These are phyloP conservation scores for Echinarachnius parma DNA, from an alignment of 53 echinoderm and acorn worm genomes.

Conservation along the genomic window DNA sequence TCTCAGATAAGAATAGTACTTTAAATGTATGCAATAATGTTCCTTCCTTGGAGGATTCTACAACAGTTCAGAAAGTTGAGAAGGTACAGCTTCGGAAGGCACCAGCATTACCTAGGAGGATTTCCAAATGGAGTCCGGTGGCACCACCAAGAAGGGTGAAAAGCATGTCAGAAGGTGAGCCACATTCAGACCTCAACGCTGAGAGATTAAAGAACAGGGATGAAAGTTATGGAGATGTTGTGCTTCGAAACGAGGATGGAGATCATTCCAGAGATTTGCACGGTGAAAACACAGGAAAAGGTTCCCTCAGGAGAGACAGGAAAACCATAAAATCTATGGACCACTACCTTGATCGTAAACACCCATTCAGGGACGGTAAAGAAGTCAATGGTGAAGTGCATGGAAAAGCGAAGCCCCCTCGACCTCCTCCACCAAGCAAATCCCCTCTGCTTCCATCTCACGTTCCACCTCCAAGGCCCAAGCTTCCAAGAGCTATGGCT, in stretches of 20 bases:
- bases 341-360: no score
- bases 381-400: conserved; percentile 3
- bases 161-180: conserved; percentile 41
- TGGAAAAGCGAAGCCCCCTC: conserved; percentile 23
- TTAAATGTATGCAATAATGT: background rate
- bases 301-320: conserved; percentile 28
- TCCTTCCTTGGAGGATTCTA: no score
- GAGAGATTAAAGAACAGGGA: background rate
- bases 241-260: background rate
- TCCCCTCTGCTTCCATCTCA: conserved; percentile 12
- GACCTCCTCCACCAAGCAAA: conserved; percentile 56
- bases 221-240: background rate
- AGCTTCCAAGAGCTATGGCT: conserved; percentile 34
- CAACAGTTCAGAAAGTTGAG: no score
- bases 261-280: background rate
- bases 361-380: no score
- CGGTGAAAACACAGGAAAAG: conserved; percentile 3
- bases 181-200: background rate
- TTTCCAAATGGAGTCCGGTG: conserved; percentile 21
- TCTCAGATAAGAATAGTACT: conserved; percentile 13
- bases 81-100: no score
- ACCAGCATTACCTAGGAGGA: no score
- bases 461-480: conserved; percentile 40
- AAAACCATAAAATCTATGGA: conserved; percentile 14
- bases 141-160: conserved; percentile 43